Evolutionary conservation across 2,113 vertebrate species (phyloP), one percentile per base, ranked within the genome.

Genomic region (Lichenostomus cassidix): DNA sequence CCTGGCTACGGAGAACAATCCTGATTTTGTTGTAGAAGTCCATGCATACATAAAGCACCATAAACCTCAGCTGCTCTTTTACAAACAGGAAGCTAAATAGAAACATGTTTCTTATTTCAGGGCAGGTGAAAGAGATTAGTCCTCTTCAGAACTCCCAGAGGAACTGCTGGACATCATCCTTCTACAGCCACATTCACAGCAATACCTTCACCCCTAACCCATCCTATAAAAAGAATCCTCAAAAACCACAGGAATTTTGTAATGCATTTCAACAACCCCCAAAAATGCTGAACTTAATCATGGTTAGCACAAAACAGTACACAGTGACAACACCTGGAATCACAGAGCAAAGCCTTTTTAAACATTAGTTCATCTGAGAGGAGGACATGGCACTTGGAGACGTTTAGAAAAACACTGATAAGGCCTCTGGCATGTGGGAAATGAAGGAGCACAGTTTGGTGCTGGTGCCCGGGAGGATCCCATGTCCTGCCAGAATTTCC

Each of bases 1-100:
- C 62, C 91, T 70, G 50, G 81, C 69, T 49, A 53, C 87, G 42
- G 68, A 80, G 64, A 95, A 76, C 53, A 92, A 82, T 39, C 42
- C 39, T 47, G 33, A 23, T 74, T 87, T 73, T 86, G 59, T 70
- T 15, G 0, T 50, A 31, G 49, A 82, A 75, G 55, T 24, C 87
- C 47, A 56, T 0, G 1, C 16, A 33, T 15, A 78, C 44, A 33
- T 63, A 67, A 69, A 52, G 2, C 46, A 74, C 25, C 46, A 42
- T 41, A 42, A 80, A 71, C 29, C 42, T 78, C 89, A 84, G 77
- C 69, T 63, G 88, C 41, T 64, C 21, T 49, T 85, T 50, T 50
- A 68, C 12, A 20, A 77, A 76, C 8, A 2, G 35, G 23, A 58
- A 50, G 46, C 44, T 88, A 52, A 90, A 73, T 0, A 85, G 55